Conservation (phyloP, 2,797 vertebrate genomes). For the Diceros bicornis region DNA sequence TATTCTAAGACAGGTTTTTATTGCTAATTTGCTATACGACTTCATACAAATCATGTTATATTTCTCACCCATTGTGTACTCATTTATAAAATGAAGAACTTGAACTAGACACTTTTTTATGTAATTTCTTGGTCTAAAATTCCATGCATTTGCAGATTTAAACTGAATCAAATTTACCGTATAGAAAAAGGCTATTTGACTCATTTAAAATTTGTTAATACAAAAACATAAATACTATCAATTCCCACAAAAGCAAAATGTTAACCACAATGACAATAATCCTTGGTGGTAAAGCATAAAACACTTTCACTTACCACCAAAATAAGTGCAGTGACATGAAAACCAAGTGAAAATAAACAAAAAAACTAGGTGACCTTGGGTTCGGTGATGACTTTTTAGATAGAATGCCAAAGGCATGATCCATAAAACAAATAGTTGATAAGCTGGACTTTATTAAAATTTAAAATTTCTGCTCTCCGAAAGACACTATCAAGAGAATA, state of each 20-base stretch:
- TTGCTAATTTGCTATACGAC: not conserved
- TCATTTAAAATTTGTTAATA: not conserved
- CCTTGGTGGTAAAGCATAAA: not conserved
- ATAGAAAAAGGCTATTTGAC: not conserved
- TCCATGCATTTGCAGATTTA: not conserved
- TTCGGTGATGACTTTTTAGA: not conserved
- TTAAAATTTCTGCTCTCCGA: slow-evolving; percentile 10
- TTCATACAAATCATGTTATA: not conserved
- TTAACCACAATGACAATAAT: not conserved
- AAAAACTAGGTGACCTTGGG: not conserved
- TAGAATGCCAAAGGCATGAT: not conserved
- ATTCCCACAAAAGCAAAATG: not conserved
- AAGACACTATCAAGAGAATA: not conserved
- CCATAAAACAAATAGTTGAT: not conserved
- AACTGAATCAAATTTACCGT: not conserved
- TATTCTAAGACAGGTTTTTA: not conserved
- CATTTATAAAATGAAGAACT: not conserved
- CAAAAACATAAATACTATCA: slow-evolving; percentile 12
- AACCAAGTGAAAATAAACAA: slow-evolving; percentile 43
- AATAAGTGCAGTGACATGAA: slow-evolving; percentile 23
- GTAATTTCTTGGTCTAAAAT: slow-evolving; percentile 36
- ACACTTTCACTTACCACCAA: not conserved
- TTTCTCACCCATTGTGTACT: not conserved
- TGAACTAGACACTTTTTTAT: not conserved
- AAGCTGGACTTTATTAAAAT: not conserved